phyloP scores from a whole-genome alignment of 2,888 invertebrate species.

The Acholoe squamosa region DNA sequence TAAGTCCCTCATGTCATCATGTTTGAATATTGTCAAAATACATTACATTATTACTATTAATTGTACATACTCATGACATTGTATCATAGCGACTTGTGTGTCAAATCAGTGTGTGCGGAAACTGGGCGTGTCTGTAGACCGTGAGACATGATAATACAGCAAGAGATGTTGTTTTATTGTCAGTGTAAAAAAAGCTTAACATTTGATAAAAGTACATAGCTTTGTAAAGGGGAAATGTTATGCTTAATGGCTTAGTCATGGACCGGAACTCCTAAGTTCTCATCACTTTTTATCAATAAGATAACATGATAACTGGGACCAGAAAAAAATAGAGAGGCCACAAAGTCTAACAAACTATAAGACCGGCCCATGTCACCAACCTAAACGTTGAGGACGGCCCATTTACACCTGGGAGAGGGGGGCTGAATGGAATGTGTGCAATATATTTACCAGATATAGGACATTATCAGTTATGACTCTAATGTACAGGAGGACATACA shows the following conservation, averaged over 20 bases:
- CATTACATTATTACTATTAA: slow-evolving; percentile 16
- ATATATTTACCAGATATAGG: too few relatives aligned
- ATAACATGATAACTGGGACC: neutral
- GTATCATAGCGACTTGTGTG: slow-evolving; percentile 49
- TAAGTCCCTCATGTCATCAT: slow-evolving; percentile 19
- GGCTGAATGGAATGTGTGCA: too few relatives aligned
- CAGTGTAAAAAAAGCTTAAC: neutral
- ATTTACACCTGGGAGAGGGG: too few relatives aligned
- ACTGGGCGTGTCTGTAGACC: neutral
- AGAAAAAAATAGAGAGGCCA: neutral
- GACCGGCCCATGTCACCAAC: too few relatives aligned
- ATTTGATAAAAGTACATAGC: too few relatives aligned
- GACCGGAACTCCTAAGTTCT: neutral
- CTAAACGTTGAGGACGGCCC: too few relatives aligned
- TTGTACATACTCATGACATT: slow-evolving; percentile 54
- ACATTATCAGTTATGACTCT: too few relatives aligned
- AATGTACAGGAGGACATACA: too few relatives aligned
- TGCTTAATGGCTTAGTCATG: neutral
- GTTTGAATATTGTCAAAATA: slow-evolving; percentile 33
- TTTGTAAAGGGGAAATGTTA: neutral
- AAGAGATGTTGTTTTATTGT: neutral
- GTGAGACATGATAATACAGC: neutral
- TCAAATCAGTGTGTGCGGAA: slow-evolving; percentile 26
- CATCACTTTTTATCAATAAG: neutral
- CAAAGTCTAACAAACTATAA: too few relatives aligned